Percentiles rank a stretch among this genome's conserved stretches.
Conservation (phyloP, 1,140 invertebrate genomes). For the Halyomorpha halys region DNA sequence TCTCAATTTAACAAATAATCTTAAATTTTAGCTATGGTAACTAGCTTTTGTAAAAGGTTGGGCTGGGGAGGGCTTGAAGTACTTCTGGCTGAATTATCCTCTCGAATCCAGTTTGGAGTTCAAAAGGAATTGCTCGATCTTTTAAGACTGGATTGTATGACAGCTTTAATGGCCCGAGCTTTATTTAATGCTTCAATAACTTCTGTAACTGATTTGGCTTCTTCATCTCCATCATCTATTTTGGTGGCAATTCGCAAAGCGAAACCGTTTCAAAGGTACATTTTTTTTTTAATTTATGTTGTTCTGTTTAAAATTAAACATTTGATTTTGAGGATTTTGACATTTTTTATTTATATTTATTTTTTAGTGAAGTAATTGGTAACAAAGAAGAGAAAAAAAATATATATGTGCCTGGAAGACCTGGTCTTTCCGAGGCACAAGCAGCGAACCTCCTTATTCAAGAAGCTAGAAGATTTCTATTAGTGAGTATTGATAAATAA, state of each 20-base stretch:
- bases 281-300: slow-evolving; percentile 35
- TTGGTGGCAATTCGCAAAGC: slow-evolving; percentile 68
- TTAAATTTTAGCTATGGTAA: slow-evolving; percentile 65
- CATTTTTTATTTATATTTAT: too few relatives aligned
- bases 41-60: slow-evolving; percentile 81
- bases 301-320: too few relatives aligned
- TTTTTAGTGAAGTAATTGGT: slow-evolving; percentile 23
- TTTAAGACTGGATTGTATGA: slow-evolving; percentile 72
- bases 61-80: slow-evolving; percentile 87
- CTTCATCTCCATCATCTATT: slow-evolving; percentile 52
- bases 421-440: slow-evolving; percentile 67
- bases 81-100: slow-evolving; percentile 84
- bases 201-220: slow-evolving; percentile 64
- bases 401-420: slow-evolving; percentile 73
- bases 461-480: slow-evolving; percentile 63
- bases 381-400: slow-evolving; percentile 28
- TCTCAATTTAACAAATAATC: not conserved
- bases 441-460: slow-evolving; percentile 67
- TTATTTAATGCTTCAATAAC: slow-evolving; percentile 78
- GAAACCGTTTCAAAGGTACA: slow-evolving; percentile 69
- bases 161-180: slow-evolving; percentile 71
- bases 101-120: slow-evolving; percentile 87
- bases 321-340: too few relatives aligned
- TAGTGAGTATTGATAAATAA: slow-evolving; percentile 33
- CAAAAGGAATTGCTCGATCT: slow-evolving; percentile 86